Base-by-base conservation (phyloP, 2,797 vertebrate genomes). In the Anguilla marmorata region DNA sequence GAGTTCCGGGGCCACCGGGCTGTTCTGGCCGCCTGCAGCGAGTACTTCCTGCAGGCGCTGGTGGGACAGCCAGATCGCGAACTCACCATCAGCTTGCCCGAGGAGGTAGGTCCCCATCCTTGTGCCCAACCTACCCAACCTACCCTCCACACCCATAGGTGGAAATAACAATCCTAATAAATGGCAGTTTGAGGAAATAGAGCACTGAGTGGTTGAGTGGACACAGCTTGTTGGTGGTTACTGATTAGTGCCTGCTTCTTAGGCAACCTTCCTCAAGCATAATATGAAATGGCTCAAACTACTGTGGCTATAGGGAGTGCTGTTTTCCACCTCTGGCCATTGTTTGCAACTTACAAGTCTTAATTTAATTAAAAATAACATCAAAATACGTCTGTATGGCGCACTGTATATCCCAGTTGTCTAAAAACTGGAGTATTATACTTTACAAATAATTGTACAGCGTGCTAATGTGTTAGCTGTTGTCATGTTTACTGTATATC, bases 1-100 rank as follows among this genome's bases (percentile, higher is more conserved):
- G 97, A 97, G 95, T 97, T 99, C 92, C 97, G 97, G 11, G 98
- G 98, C 74, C 98, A 99, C 95, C 95, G 97, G 89, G 98, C 98
- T 80, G 97, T 99, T 90, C 97, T 99, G 91, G 98, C 98, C 3
- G 98, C 98, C 0, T 98, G 97, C 93, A 98, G 98, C 93, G 97
- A 97, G 93, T 99, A 98, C 96, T 99, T 99, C 95, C 96, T 98
- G 92, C 97, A 98, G 94, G 97, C 96, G 5, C 95, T 99, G 90
- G 95, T 97, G 19, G 97, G 97, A 87, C 97, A 97, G 94, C 88
- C 91, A 0, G 96, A 97, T 93, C 95, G 95, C 91, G 97, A 97
- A 92, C 93, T 97, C 93, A 96, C 98, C 94, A 97, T 99, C 94
- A 97, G 96, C 95, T 95, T 99, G 93, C 98, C 98, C 2, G 96